Conservation (phyloP, 2,113 vertebrate species). For the Hiodon tergisus region DNA sequence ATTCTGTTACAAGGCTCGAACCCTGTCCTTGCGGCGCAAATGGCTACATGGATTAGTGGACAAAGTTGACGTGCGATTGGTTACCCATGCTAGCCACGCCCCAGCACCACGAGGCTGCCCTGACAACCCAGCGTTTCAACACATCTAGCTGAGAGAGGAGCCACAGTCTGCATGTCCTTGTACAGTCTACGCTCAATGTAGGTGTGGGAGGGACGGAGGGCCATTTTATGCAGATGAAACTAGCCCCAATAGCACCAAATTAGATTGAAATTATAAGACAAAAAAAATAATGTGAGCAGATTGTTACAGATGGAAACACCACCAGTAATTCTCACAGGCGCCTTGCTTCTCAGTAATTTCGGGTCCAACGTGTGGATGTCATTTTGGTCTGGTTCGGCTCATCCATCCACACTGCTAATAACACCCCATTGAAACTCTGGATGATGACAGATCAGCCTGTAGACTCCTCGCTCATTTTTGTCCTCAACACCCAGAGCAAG, state of each 20-base stretch:
- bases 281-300: no score
- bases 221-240: background rate
- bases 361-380: no score
- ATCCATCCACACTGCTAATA: no score
- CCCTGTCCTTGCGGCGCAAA: no score
- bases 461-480: background rate
- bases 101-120: background rate
- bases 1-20: no score
- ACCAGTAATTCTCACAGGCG: no score
- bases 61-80: background rate
- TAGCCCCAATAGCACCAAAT: no score
- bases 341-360: no score
- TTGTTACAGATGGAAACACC: no score
- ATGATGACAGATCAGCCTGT: background rate
- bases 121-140: slow-evolving; percentile 12
- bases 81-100: background rate
- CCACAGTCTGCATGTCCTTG: background rate
- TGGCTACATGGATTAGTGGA: background rate
- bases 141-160: background rate
- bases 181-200: background rate
- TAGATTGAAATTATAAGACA: no score
- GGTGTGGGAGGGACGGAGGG: background rate
- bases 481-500: background rate
- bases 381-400: no score
- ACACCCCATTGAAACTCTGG: background rate